phyloP scores from a whole-genome alignment of 1,140 invertebrate species.

The Bicyclus anynana region DNA sequence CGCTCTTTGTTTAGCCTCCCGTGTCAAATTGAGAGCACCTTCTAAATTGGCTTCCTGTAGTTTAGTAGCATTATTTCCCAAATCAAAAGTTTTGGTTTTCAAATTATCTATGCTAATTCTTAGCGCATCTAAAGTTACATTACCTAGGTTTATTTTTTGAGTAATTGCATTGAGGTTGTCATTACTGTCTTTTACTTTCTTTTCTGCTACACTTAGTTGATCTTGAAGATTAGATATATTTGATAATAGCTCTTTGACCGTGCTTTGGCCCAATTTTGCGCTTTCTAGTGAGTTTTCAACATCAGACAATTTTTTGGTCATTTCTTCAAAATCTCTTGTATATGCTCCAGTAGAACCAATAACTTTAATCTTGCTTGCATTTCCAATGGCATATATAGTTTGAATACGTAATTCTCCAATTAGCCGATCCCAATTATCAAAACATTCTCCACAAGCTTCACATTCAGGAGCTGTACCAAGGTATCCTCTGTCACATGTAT shows the following conservation, averaged over 20 bases:
- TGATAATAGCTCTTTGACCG: conserved; percentile 81
- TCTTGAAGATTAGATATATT: conserved; percentile 71
- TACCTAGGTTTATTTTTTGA: conserved; percentile 86
- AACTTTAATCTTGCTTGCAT: conserved; percentile 94
- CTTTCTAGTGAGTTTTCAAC: conserved; percentile 88
- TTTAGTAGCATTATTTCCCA: conserved; percentile 92
- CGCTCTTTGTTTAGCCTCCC: conserved; percentile 85
- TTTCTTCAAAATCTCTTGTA: conserved; percentile 93
- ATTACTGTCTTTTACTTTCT: conserved; percentile 75
- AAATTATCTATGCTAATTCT: conserved; percentile 85
- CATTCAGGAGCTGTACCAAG: conserved; percentile 94
- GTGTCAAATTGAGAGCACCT: conserved; percentile 94
- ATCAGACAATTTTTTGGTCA: conserved; percentile 90
- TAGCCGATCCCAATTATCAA: conserved; percentile 98
- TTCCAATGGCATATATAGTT: conserved; percentile 85
- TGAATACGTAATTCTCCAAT: conserved; percentile 84
- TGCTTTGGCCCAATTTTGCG: conserved; percentile 84
- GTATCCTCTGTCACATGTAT: conserved; percentile 96
- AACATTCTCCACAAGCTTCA: conserved; percentile 98
- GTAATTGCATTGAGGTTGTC: conserved; percentile 86
- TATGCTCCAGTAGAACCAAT: conserved; percentile 96
- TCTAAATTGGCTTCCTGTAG: conserved; percentile 96
- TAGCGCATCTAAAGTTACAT: conserved; percentile 86
- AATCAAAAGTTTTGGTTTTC: conserved; percentile 83
- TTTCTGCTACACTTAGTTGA: conserved; percentile 66